phyloP scores from a whole-genome alignment of 2,797 vertebrate species.

The Chrysocyon brachyurus region DNA sequence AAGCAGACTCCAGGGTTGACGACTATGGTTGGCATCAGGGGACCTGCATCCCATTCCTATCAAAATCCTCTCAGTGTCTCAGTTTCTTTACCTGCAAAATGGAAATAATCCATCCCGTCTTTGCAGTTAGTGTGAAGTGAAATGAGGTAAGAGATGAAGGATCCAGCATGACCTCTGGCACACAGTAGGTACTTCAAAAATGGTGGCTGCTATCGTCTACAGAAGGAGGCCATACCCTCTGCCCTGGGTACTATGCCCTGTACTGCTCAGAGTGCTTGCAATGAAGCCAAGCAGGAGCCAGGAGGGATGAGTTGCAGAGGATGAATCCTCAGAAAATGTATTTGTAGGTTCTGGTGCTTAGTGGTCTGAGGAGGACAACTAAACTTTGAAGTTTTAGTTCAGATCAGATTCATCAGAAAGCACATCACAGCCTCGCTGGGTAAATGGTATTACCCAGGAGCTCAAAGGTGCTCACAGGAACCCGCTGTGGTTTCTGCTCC shows the following conservation, averaged over 20 bases:
- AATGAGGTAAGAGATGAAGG: neutral
- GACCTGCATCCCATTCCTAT: neutral
- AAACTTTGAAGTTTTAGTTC: neutral
- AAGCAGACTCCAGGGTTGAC: neutral
- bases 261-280: neutral
- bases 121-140: neutral
- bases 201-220: neutral
- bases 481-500: neutral
- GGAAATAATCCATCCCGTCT: neutral
- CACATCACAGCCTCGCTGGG: neutral
- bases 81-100: neutral
- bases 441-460: neutral
- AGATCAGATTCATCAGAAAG: neutral
- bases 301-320: neutral
- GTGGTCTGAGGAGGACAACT: neutral
- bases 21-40: neutral
- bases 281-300: neutral
- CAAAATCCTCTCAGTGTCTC: neutral
- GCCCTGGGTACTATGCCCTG: neutral
- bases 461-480: neutral
- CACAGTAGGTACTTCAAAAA: neutral
- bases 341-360: neutral
- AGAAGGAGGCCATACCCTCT: neutral
- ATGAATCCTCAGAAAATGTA: neutral
- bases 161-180: neutral